Evolutionary conservation across 2,888 invertebrate species (phyloP).

Genomic region (Cephus nigrinus): DNA sequence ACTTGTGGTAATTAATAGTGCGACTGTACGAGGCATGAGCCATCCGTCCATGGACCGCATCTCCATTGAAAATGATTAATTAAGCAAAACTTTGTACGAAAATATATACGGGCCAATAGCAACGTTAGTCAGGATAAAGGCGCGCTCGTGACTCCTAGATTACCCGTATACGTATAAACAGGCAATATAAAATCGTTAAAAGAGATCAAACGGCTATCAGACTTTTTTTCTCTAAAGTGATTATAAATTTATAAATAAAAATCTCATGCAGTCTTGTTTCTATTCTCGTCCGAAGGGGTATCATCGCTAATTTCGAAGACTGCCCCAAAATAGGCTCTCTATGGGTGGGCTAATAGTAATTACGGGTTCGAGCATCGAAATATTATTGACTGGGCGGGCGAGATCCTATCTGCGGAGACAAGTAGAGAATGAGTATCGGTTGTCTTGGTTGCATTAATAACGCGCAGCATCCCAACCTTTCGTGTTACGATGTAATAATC

Average conservation of each 20-base stretch:
- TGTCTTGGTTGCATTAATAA: slow-evolving; percentile 48
- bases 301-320: background rate
- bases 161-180: background rate
- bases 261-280: background rate
- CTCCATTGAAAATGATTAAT: slow-evolving; percentile 45
- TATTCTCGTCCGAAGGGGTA: slow-evolving; percentile 36
- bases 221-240: background rate
- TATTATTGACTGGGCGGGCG: slow-evolving; percentile 61
- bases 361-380: slow-evolving; percentile 53
- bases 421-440: slow-evolving; percentile 45
- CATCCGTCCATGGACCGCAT: slow-evolving; percentile 36
- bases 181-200: background rate
- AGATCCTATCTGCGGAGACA: slow-evolving; percentile 51
- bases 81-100: slow-evolving; percentile 30
- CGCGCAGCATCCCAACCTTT: slow-evolving; percentile 18
- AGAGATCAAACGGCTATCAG: background rate
- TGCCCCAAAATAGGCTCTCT: slow-evolving; percentile 32
- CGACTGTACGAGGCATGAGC: slow-evolving; percentile 38
- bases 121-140: slow-evolving; percentile 21
- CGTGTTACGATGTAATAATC: slow-evolving; percentile 31
- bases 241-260: background rate
- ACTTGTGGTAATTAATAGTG: slow-evolving; percentile 44
- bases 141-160: slow-evolving; percentile 12
- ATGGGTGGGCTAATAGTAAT: slow-evolving; percentile 62
- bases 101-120: slow-evolving; percentile 39